Conservation (phyloP, 2,888 invertebrate genomes). For the Amphipoea oculea region DNA sequence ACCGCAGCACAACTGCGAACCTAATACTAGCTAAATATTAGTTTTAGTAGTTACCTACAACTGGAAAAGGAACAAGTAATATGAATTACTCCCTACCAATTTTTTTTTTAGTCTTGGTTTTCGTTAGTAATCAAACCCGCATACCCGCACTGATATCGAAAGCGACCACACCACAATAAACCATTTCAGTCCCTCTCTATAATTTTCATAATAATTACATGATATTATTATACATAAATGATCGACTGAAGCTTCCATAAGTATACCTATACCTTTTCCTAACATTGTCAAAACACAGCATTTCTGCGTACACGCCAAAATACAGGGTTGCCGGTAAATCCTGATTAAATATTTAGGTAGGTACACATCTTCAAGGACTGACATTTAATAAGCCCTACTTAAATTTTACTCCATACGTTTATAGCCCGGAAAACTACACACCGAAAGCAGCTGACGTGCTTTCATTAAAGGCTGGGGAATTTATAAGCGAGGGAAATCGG, state of each 20-base stretch:
- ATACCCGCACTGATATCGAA: conserved; percentile 33
- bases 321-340: conserved; percentile 22
- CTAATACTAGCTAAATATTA: neutral
- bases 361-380: conserved; percentile 47
- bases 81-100: neutral
- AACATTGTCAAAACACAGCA: conserved; percentile 30
- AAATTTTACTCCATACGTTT: conserved; percentile 46
- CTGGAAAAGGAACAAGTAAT: neutral
- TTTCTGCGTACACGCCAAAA: conserved; percentile 47
- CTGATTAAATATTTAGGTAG: conserved; percentile 43
- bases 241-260: conserved; percentile 19
- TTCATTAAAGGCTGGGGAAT: conserved; percentile 78
- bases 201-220: conserved; percentile 20
- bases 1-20: neutral
- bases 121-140: conserved; percentile 30
- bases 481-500: conserved; percentile 83
- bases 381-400: conserved; percentile 32
- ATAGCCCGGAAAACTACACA: conserved; percentile 79
- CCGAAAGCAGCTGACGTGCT: conserved; percentile 83
- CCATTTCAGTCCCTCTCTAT: conserved; percentile 17
- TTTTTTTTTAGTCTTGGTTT: neutral
- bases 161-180: neutral
- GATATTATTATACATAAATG: conserved; percentile 7
- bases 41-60: neutral
- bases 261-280: neutral